phyloP scores from a whole-genome alignment of 2,888 invertebrate genomes.

The Cotesia congregata region DNA sequence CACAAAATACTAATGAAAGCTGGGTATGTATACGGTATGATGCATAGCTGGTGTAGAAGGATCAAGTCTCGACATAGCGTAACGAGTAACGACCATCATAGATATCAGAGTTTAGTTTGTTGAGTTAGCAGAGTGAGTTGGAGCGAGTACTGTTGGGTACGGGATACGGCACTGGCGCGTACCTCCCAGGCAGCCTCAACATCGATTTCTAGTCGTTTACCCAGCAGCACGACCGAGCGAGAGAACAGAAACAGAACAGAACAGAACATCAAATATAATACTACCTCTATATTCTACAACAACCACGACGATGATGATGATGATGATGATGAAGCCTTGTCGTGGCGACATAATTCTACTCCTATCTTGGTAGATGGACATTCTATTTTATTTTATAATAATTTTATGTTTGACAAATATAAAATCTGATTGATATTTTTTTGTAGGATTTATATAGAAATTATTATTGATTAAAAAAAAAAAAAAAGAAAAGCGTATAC shows the following conservation, averaged over 20 bases:
- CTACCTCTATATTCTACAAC: not conserved
- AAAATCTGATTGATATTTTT: not conserved
- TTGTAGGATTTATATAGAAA: not conserved
- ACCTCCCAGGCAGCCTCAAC: slow-evolving; percentile 58
- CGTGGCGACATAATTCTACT: no score
- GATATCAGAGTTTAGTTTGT: slow-evolving; percentile 6
- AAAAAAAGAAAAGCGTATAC: not conserved
- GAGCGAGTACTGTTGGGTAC: slow-evolving; percentile 26
- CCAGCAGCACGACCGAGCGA: slow-evolving; percentile 55
- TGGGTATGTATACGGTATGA: not conserved
- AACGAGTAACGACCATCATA: slow-evolving; percentile 2
- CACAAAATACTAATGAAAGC: no score
- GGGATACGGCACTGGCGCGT: slow-evolving; percentile 54
- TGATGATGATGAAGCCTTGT: no score
- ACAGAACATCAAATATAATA: no score
- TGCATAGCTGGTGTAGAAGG: not conserved
- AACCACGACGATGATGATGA: no score
- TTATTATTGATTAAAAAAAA: not conserved
- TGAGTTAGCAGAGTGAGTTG: slow-evolving; percentile 23
- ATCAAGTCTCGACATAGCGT: not conserved
- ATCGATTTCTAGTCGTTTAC: slow-evolving; percentile 68
- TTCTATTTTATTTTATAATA: no score
- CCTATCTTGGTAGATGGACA: no score
- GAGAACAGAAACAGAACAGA: slow-evolving; percentile 4
- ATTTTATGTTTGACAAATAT: not conserved